Conservation (phyloP, 2,888 invertebrate species). For the Cancer borealis region DNA sequence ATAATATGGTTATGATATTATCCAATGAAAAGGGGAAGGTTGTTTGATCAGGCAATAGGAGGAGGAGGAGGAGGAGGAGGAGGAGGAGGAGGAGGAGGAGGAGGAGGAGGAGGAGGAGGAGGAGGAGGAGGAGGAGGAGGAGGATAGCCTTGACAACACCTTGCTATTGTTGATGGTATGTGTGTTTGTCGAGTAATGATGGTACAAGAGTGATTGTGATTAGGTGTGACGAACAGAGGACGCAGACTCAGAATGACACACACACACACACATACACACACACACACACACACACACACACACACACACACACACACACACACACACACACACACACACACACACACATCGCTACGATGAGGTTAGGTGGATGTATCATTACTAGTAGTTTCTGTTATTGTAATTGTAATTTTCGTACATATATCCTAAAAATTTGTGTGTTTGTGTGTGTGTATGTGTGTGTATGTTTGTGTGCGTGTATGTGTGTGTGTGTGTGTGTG, state of each 20-base stretch:
- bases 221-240: slow-evolving; percentile 16
- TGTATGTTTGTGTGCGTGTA: too few species aligned
- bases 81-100: not conserved
- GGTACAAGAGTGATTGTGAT: not conserved
- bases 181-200: not conserved
- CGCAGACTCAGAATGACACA: not conserved
- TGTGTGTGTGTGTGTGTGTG: too few species aligned
- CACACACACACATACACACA: not conserved
- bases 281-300: slow-evolving; percentile 20
- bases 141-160: slow-evolving; percentile 2
- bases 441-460: too few species aligned
- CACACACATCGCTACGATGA: not conserved
- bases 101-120: not conserved
- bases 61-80: not conserved
- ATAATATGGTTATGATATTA: not conserved
- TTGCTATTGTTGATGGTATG: not conserved
- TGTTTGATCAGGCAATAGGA: not conserved
- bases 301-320: slow-evolving; percentile 28
- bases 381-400: not conserved
- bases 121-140: slow-evolving; percentile 34
- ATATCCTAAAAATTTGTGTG: too few species aligned
- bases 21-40: not conserved
- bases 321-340: too few species aligned
- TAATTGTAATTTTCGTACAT: not conserved
- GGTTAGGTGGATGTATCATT: not conserved